These are phyloP conservation scores for Remorina albescens DNA, from an alignment of 2,797 vertebrate species.

Conservation along the genomic window DNA sequence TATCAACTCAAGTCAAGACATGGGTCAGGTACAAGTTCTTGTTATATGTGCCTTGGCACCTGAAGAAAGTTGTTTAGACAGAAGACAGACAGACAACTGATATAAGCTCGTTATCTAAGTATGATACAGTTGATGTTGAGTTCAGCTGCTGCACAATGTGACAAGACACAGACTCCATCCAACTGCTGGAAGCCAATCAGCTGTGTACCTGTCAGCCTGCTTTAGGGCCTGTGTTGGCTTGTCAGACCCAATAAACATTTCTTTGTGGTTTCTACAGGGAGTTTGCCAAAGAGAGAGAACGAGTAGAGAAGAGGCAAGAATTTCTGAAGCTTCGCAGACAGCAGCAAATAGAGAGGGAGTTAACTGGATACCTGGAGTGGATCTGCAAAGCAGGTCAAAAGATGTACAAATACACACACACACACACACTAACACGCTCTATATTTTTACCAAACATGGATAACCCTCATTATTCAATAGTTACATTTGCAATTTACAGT, in stretches of 20 bases:
- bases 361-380: constrained; percentile 97
- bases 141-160: constrained; percentile 11
- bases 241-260: constrained; percentile 31
- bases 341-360: constrained; percentile 95
- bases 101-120: background rate
- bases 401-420: background rate
- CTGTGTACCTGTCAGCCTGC: constrained; percentile 32
- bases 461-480: background rate
- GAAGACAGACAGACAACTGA: background rate
- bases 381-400: constrained; percentile 93
- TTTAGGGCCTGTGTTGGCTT: constrained; percentile 28
- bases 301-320: constrained; percentile 95
- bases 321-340: constrained; percentile 95
- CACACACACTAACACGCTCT: background rate
- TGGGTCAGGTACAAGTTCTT: background rate
- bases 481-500: too few species aligned
- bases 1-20: background rate
- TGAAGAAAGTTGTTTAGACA: background rate
- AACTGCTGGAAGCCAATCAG: constrained; percentile 15
- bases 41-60: background rate
- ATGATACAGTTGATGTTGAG: background rate
- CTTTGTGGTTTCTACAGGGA: constrained; percentile 80
- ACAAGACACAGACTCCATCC: constrained; percentile 10
- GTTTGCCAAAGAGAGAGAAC: constrained; percentile 95
- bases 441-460: background rate